Conservation (phyloP, 37 sponge, comb jelly and placozoan species). For the Hormiphora californensis region DNA sequence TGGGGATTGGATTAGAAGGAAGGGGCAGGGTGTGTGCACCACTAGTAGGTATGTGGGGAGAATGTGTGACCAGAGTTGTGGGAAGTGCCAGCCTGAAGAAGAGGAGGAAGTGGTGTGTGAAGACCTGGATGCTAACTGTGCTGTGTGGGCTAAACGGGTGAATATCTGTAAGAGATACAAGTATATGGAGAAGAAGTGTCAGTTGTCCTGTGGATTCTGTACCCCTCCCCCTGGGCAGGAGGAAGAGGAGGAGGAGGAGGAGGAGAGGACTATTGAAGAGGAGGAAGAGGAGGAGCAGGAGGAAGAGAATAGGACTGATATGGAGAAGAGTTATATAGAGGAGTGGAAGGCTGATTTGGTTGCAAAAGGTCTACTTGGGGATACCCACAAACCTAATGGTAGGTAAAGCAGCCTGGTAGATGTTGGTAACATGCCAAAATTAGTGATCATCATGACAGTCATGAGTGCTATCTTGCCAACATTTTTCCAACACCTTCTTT, state of each 20-base stretch:
- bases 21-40: neutral
- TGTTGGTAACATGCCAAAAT: too few relatives aligned
- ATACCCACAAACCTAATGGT: too few relatives aligned
- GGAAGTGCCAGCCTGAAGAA: neutral
- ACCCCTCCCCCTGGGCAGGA: neutral
- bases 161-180: neutral
- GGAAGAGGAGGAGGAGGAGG: too few relatives aligned
- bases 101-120: conserved; percentile 11
- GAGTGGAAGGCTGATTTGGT: too few relatives aligned
- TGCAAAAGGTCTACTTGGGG: too few relatives aligned
- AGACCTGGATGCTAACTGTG: neutral
- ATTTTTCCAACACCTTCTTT: too few relatives aligned
- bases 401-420: too few relatives aligned
- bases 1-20: neutral
- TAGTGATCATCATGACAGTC: too few relatives aligned
- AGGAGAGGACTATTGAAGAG: too few relatives aligned
- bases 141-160: neutral
- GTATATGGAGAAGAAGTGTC: neutral
- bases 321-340: too few relatives aligned
- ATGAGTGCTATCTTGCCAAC: too few relatives aligned
- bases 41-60: neutral
- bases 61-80: neutral
- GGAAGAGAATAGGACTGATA: neutral
- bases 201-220: neutral
- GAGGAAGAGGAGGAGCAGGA: too few relatives aligned